phyloP scores from a whole-genome alignment of 2,888 invertebrate genomes.

The Spisula subtruncata region DNA sequence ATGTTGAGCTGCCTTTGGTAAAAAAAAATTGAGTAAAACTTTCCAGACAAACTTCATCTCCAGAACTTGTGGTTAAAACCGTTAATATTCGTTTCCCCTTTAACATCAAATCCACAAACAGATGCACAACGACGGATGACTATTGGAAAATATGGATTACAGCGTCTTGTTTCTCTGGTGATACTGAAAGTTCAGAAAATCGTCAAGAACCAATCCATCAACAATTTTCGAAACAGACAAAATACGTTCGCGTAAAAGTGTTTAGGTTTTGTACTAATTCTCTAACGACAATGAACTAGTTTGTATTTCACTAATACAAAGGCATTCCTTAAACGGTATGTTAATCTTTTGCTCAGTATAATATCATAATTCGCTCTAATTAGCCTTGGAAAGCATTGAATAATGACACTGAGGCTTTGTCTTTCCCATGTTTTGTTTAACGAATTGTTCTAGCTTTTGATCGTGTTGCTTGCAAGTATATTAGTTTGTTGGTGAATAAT shows the following conservation, averaged over 20 bases:
- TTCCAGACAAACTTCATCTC: neutral
- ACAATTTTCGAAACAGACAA: neutral
- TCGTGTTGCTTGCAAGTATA: too few species aligned
- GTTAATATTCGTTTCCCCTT: neutral
- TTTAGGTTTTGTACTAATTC: neutral
- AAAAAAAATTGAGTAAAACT: neutral
- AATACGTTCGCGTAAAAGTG: neutral
- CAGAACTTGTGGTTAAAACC: neutral
- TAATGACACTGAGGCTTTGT: too few species aligned
- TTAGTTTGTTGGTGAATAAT: too few species aligned
- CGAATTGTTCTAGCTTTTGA: too few species aligned
- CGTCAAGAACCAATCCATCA: neutral
- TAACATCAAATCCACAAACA: slow-evolving; percentile 10
- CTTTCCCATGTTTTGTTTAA: too few species aligned
- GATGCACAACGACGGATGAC: neutral
- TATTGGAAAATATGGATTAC: slow-evolving; percentile 21
- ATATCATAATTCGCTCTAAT: too few species aligned
- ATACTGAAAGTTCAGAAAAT: neutral
- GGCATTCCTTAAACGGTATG: neutral
- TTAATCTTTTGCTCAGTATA: too few species aligned
- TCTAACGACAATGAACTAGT: neutral
- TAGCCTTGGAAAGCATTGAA: too few species aligned
- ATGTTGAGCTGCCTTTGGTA: neutral
- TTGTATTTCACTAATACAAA: neutral
- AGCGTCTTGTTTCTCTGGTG: slow-evolving; percentile 2